Evolutionary conservation across 1,140 invertebrate species (phyloP), one percentile per base, ranked within the genome.

Genomic region (Mycetomoellerius zeteki): DNA sequence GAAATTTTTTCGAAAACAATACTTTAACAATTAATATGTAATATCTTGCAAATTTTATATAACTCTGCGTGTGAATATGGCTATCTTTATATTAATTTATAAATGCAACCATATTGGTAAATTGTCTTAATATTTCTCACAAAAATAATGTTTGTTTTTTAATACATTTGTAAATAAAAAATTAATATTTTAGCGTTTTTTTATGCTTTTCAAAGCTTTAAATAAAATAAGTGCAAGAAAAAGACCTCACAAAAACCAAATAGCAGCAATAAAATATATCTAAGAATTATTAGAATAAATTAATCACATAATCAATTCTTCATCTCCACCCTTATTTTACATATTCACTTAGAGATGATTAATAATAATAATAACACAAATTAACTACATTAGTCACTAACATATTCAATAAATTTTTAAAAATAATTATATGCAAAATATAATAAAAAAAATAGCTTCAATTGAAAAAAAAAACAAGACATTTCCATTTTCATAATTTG

Each of bases 361-460:
- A 64, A 86, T 54, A 65, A 58, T 56, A 86, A 54, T 62, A 86
- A 54, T 62, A 50, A 64, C n/a, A 65, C 14, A 58, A 56, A 16
- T 64, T 19, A 77, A 64, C 12, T 78, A 71, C 62, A 90, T 90
- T 90, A 90, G 86, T 88, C 71, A 90, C 76, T 47, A 52, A 58
- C 78, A 67, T 62, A 6, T 65, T 58, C n/a, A 69, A 81, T 27
- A 62, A 86, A 78, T 30, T 80, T 80, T 64, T 69, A 86, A 76
- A 62, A 27, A 64, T 33, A 80, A 71, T 37, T 86, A 77, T 62
- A 24, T 24, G 75, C 84, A 84, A 90, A 78, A 56, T 72, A 73
- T 65, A 65, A 12, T 21, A 50, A 2, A 82, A 71, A 72, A 24
- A 71, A 81, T 71, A 76, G 37, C 71, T 54, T 81, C 0, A 33